Percentiles rank a stretch among this genome's conserved stretches.
Conservation (phyloP, 1,140 invertebrate species). For the Bombus balteatus region DNA sequence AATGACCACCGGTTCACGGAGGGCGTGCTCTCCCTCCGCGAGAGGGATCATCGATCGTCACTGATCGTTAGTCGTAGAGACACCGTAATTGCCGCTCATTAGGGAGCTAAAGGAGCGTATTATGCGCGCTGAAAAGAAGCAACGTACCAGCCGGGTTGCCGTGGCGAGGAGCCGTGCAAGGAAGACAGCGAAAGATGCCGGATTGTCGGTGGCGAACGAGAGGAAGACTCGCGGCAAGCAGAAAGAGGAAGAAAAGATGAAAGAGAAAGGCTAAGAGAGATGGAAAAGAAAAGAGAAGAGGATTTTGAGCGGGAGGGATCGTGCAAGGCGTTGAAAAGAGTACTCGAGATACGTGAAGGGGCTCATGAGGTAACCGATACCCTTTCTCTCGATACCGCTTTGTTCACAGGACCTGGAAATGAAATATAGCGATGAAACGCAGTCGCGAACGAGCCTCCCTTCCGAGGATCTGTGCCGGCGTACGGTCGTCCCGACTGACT, state of each 20-base stretch:
- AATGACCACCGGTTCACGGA: slow-evolving; percentile 66
- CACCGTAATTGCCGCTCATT: slow-evolving; percentile 75
- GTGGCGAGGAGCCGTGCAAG: slow-evolving; percentile 22
- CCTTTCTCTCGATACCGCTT: slow-evolving; percentile 56
- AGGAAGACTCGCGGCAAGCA: neutral
- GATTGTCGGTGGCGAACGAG: neutral
- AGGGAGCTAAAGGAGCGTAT: slow-evolving; percentile 69
- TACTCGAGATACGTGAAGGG: slow-evolving; percentile 60
- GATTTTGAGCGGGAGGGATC: slow-evolving; percentile 40
- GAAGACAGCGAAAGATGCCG: neutral
- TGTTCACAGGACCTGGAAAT: slow-evolving; percentile 62
- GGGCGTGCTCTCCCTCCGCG: slow-evolving; percentile 64
- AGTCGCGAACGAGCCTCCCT: slow-evolving; percentile 3
- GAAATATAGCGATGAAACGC: slow-evolving; percentile 65
- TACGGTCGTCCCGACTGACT: too few relatives aligned
- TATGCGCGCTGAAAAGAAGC: slow-evolving; percentile 70
- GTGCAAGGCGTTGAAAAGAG: slow-evolving; percentile 73
- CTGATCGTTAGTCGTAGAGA: slow-evolving; percentile 71
- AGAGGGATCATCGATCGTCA: slow-evolving; percentile 68
- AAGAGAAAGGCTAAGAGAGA: neutral
- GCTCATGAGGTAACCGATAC: slow-evolving; percentile 73
- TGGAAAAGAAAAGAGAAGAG: slow-evolving; percentile 3
- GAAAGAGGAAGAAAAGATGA: neutral
- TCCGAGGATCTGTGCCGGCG: too few relatives aligned
- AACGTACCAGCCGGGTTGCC: slow-evolving; percentile 42